Conservation (phyloP, 2,113 vertebrate genomes). For the Dromaius novaehollandiae region DNA sequence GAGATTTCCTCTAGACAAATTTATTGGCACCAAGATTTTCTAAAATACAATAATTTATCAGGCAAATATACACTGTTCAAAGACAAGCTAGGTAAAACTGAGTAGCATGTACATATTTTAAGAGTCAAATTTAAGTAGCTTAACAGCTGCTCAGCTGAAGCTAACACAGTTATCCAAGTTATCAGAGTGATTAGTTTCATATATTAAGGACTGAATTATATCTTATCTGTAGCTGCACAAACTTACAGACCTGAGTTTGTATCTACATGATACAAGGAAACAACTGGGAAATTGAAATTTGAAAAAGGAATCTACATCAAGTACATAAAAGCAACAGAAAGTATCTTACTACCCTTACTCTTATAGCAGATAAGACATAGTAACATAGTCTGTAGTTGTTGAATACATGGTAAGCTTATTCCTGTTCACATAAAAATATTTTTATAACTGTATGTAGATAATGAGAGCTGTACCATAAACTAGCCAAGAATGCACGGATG, state of each 20-base stretch:
- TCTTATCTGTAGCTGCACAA: not conserved
- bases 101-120: not conserved
- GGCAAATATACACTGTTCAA: not conserved
- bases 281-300: not conserved
- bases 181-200: not conserved
- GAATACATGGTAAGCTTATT: not conserved
- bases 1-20: not conserved
- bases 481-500: not conserved
- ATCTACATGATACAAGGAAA: not conserved
- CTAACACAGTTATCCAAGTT: not conserved
- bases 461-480: not conserved
- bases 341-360: not conserved
- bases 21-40: not conserved
- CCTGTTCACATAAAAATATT: not conserved
- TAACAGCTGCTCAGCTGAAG: not conserved
- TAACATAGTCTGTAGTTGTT: rapidly evolving
- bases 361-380: not conserved
- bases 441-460: not conserved
- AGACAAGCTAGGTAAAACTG: not conserved
- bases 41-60: not conserved
- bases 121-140: not conserved
- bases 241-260: not conserved
- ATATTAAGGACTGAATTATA: not conserved
- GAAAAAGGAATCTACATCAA: not conserved
- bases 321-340: not conserved